Evolutionary conservation across 1,140 invertebrate genomes (phyloP).

Genomic region (Penaeus indicus): DNA sequence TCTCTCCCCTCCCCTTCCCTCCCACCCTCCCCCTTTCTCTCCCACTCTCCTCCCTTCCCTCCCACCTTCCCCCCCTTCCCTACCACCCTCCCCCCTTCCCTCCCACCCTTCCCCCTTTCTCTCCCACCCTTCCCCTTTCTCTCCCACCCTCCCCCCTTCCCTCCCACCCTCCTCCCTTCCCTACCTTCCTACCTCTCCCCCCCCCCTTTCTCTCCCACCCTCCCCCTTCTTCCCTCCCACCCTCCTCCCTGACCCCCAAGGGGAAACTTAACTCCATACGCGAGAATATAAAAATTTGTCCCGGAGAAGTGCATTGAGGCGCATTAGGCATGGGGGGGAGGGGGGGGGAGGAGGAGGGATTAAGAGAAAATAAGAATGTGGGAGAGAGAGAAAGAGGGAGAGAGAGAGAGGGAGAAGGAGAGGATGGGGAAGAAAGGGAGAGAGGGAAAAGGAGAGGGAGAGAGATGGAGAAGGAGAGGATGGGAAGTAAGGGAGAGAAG

Average conservation of each 20-base stretch:
- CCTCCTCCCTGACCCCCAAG: conserved; percentile 12
- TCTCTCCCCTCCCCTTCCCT: conserved; percentile 1
- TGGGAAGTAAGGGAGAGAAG: too few species aligned
- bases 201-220: neutral
- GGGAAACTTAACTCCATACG: conserved; percentile 54
- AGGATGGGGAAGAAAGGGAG: neutral
- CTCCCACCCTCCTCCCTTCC: neutral
- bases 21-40: neutral
- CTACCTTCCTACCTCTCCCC: neutral
- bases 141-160: neutral
- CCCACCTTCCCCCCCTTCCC: neutral
- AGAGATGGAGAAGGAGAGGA: too few species aligned
- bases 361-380: too few species aligned
- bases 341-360: neutral
- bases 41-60: conserved; percentile 4
- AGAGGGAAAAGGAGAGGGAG: neutral
- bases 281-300: conserved; percentile 56
- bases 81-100: neutral
- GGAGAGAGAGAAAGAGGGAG: too few species aligned
- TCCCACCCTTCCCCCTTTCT: neutral
- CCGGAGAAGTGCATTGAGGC: conserved; percentile 37
- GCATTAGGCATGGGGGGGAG: neutral
- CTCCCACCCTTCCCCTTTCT: neutral
- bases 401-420: neutral
- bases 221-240: neutral